phyloP scores from a whole-genome alignment of 2,113 vertebrate species.

The Camelus bactrianus region DNA sequence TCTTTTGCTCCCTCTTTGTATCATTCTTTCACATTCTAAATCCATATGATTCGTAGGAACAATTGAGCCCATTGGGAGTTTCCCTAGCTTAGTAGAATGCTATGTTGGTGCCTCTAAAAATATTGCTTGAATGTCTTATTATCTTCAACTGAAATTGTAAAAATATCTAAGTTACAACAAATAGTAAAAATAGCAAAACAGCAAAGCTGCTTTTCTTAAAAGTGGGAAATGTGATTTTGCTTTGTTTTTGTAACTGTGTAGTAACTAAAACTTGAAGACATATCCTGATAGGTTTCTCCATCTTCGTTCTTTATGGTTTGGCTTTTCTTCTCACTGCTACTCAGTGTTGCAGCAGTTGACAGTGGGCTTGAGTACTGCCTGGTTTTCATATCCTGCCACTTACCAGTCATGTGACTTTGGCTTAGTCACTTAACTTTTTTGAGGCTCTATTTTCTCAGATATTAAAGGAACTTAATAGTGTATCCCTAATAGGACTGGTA shows the following conservation, averaged over 20 bases:
- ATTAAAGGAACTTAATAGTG: not conserved
- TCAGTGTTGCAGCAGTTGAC: not conserved
- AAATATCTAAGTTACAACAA: conserved; percentile 1
- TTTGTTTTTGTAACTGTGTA: not conserved
- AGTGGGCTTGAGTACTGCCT: not conserved
- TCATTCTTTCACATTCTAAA: too few species aligned
- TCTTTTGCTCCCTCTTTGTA: too few species aligned
- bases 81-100: not conserved
- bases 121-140: not conserved
- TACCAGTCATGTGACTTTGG: not conserved
- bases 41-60: too few species aligned
- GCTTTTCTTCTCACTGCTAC: not conserved
- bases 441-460: not conserved
- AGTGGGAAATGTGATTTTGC: not conserved
- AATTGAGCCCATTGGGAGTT: too few species aligned
- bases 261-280: not conserved
- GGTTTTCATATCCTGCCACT: not conserved
- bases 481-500: not conserved
- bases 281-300: not conserved
- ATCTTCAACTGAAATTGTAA: not conserved
- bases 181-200: not conserved
- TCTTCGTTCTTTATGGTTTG: not conserved
- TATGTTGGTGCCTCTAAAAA: not conserved
- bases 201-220: not conserved
- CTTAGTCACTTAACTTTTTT: not conserved